phyloP scores from a whole-genome alignment of 2,888 invertebrate species.

The Agonopterix subpropinquella region DNA sequence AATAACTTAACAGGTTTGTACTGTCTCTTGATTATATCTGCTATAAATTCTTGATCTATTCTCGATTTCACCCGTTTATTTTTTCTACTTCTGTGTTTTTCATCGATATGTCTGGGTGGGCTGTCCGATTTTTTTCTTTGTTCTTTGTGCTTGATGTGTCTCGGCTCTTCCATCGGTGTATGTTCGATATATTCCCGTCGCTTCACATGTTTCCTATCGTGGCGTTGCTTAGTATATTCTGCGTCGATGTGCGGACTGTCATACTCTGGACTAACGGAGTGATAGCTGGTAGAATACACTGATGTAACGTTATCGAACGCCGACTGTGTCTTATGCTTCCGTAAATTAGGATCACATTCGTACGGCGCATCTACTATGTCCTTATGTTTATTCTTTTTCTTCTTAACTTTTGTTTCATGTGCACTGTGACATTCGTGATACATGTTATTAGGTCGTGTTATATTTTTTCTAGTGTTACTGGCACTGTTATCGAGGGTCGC shows the following conservation, averaged over 20 bases:
- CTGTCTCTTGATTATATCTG: slow-evolving; percentile 54
- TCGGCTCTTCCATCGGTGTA: slow-evolving; percentile 12
- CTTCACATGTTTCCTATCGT: slow-evolving; percentile 18
- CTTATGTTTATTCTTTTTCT: slow-evolving; percentile 28
- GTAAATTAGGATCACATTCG: slow-evolving; percentile 16
- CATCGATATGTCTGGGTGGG: slow-evolving; percentile 19
- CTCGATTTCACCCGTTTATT: slow-evolving; percentile 16
- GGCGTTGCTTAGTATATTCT: slow-evolving; percentile 14
- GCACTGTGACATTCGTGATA: slow-evolving; percentile 12
- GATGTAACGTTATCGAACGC: slow-evolving; percentile 25
- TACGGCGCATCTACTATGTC: slow-evolving; percentile 10
- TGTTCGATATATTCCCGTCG: slow-evolving; percentile 15
- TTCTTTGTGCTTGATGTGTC: slow-evolving; percentile 19
- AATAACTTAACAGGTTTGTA: slow-evolving; percentile 55
- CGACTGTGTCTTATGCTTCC: slow-evolving; percentile 29
- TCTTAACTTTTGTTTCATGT: slow-evolving; percentile 17
- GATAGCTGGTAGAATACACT: slow-evolving; percentile 36
- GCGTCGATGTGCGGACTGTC: slow-evolving; percentile 10
- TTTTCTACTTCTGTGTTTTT: slow-evolving; percentile 19
- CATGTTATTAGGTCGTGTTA: slow-evolving; percentile 5
- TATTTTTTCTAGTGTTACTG: slow-evolving; percentile 11
- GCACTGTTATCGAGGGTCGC: slow-evolving; percentile 12
- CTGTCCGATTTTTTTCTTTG: slow-evolving; percentile 16
- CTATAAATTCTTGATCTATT: slow-evolving; percentile 51
- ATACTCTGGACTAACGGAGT: slow-evolving; percentile 31